Percentiles rank a stretch among this genome's conserved stretches.
Conservation (phyloP, 2,797 vertebrate species). For the Borostomias antarcticus region DNA sequence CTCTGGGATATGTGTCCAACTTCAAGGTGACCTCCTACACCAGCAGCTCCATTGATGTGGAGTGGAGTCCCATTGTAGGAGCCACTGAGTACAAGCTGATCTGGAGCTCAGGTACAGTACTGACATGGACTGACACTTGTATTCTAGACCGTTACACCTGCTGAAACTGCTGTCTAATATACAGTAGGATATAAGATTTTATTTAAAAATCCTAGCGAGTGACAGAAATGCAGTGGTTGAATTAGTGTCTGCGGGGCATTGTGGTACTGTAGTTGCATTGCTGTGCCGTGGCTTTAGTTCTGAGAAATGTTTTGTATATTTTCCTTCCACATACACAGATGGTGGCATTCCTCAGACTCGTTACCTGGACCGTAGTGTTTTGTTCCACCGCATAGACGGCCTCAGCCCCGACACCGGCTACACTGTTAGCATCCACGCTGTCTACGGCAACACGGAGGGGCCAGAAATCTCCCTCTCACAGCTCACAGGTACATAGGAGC, state of each 20-base stretch:
- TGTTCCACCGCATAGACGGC: slow-evolving; percentile 71
- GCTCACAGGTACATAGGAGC: slow-evolving; percentile 74
- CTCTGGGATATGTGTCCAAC: slow-evolving; percentile 86
- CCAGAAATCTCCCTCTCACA: slow-evolving; percentile 83
- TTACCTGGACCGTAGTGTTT: slow-evolving; percentile 72
- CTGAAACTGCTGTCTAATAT: too few relatives aligned
- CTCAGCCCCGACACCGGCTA: slow-evolving; percentile 78
- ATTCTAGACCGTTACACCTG: too few relatives aligned
- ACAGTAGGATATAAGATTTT: too few relatives aligned
- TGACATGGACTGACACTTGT: too few relatives aligned
- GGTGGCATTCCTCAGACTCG: slow-evolving; percentile 62
- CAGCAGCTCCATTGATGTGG: slow-evolving; percentile 79
- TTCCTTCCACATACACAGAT: slow-evolving; percentile 54
- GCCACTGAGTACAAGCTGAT: slow-evolving; percentile 87
- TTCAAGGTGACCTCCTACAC: slow-evolving; percentile 85
- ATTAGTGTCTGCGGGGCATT: too few relatives aligned
- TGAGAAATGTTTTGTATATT: neutral
- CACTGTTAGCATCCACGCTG: slow-evolving; percentile 74
- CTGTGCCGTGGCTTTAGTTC: neutral
- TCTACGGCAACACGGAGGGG: slow-evolving; percentile 83
- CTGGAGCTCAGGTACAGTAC: slow-evolving; percentile 80
- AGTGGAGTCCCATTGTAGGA: slow-evolving; percentile 83
- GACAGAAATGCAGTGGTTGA: too few relatives aligned
- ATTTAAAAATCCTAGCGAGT: too few relatives aligned
- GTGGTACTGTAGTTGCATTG: too few relatives aligned